Conservation (phyloP, 2,797 vertebrate genomes). For the Pipistrellus pipistrellus region DNA sequence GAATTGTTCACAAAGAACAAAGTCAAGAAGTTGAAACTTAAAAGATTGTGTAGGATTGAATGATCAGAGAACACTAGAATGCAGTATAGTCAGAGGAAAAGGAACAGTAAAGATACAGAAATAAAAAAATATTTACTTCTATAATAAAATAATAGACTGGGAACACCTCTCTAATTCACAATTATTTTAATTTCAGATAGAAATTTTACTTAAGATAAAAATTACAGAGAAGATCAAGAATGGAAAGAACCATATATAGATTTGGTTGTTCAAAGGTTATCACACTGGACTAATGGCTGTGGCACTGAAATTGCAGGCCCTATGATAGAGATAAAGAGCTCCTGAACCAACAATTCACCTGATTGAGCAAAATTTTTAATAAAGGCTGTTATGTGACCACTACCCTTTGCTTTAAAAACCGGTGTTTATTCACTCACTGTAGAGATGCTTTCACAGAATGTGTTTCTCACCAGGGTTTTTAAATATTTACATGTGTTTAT, state of each 20-base stretch:
- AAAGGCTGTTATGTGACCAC: background rate
- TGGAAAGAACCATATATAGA: background rate
- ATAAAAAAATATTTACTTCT: background rate
- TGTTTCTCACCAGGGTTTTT: slow-evolving; percentile 75
- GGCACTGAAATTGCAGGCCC: background rate
- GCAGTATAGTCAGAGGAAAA: rapidly evolving
- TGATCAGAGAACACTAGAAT: rapidly evolving
- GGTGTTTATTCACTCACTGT: slow-evolving; percentile 67
- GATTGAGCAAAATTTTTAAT: background rate
- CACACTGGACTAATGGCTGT: background rate
- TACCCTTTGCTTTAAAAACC: slow-evolving; percentile 62
- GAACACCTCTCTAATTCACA: background rate
- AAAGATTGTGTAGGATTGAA: rapidly evolving
- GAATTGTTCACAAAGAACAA: background rate
- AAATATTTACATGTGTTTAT: slow-evolving; percentile 83
- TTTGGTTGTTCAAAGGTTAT: background rate
- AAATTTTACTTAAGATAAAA: slow-evolving; percentile 27
- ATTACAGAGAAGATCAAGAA: background rate
- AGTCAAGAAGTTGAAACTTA: background rate
- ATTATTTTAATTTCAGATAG: background rate
- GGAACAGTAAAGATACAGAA: background rate
- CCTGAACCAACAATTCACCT: background rate
- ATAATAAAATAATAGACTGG: background rate
- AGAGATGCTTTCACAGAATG: slow-evolving; percentile 60
- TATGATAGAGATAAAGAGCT: no score